Base-by-base conservation (phyloP, 2,113 vertebrate genomes). In the Phalacrocorax carbo region DNA sequence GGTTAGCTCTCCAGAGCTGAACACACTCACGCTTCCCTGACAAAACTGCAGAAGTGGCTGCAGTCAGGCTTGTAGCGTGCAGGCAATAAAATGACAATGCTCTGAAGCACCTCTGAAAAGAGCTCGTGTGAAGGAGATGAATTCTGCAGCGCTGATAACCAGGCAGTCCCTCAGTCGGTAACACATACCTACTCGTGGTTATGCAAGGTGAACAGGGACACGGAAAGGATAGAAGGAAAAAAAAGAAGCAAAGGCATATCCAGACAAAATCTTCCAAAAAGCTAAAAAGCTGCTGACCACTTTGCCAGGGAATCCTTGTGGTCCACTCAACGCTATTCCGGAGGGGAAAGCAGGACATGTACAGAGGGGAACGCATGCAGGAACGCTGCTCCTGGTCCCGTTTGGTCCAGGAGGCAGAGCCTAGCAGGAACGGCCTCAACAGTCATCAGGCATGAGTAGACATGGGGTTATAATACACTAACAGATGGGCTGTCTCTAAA, bases 321-420 rank as follows among this genome's bases (percentile, higher is more conserved):
- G 61, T 64, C 72, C 86, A 21, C 21, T 72, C 2, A 0, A 5
- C 2, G 5, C 46, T 78, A 20, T 20, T 83, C 64, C 60, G 66
- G 32, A 65, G 16, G 23, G 70, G 25, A 86, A 70, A 65, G 66
- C 15, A 48, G 65, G 69, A 57, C 40, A 68, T 0, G 0, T 18
- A 68, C 6, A 2, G 49, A 61, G 4, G n/a, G 10, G n/a, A 2
- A 0, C 2, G 14, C 0, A 0, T 7, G 11, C 23, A 51, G n/a
- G 51, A 95, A 79, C 7, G 14, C 34, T 0, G 7, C 9, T 68
- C 51, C 79, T 70, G 14, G 30, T 51, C 36, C 55, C 26, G 5
- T 8, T 0, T 25, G 13, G 49, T 23, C 29, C 38, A 75, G 58
- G 51, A 64, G 72, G 36, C 82, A 91, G 25, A 66, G 46, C 30